A percentile compares a stretch with the other conserved stretches of the same genome.
phyloP scores from a whole-genome alignment of 2,888 invertebrate genomes.

The Aproaerema taeniolella region DNA sequence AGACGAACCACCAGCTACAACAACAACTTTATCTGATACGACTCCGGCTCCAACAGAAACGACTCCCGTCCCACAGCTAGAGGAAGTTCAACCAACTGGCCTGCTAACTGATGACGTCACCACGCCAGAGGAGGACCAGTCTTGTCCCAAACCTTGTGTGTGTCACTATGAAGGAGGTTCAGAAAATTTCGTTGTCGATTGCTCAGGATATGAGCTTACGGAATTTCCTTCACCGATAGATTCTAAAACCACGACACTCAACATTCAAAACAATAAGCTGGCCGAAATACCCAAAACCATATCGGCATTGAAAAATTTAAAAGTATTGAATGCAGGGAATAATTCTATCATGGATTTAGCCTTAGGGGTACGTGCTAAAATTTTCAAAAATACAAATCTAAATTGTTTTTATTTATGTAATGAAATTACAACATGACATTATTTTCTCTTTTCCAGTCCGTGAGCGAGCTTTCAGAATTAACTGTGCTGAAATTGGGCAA shows the following conservation, averaged over 20 bases:
- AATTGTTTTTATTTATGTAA: not conserved
- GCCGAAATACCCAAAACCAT: slow-evolving; percentile 56
- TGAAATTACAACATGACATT: not conserved
- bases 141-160: slow-evolving; percentile 52
- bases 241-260: slow-evolving; percentile 48
- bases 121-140: slow-evolving; percentile 21
- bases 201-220: slow-evolving; percentile 63
- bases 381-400: no score
- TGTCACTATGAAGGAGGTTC: slow-evolving; percentile 53
- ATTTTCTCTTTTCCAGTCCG: slow-evolving; percentile 45
- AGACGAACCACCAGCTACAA: slow-evolving; percentile 39
- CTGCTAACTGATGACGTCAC: slow-evolving; percentile 26
- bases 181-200: slow-evolving; percentile 55
- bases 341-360: slow-evolving; percentile 55
- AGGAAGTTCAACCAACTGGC: slow-evolving; percentile 36
- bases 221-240: slow-evolving; percentile 64
- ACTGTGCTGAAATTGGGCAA: slow-evolving; percentile 49
- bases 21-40: not conserved
- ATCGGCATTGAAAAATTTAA: slow-evolving; percentile 48
- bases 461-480: slow-evolving; percentile 58
- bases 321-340: slow-evolving; percentile 50
- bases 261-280: slow-evolving; percentile 60
- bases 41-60: slow-evolving; percentile 21
- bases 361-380: slow-evolving; percentile 56
- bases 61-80: slow-evolving; percentile 32